These are phyloP conservation scores for Bothrops jararaca DNA, from an alignment of 2,113 vertebrate genomes.

Conservation along the genomic window DNA sequence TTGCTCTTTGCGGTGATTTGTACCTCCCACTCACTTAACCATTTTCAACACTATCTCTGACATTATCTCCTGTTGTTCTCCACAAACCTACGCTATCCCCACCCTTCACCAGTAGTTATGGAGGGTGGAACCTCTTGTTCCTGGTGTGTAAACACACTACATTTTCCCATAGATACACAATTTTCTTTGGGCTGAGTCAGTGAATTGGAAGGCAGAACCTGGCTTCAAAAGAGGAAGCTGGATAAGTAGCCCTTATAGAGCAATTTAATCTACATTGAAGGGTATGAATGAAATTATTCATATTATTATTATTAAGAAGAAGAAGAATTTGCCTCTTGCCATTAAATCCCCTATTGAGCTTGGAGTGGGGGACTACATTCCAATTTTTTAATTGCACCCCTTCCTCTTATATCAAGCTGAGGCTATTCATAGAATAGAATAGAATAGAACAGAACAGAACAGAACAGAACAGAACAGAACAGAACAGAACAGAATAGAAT, in stretches of 20 bases:
- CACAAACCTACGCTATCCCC: neutral
- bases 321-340: neutral
- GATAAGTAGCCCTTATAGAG: neutral
- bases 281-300: neutral
- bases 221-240: neutral
- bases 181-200: neutral
- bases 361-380: too few relatives aligned
- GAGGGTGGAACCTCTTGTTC: neutral
- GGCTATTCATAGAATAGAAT: too few relatives aligned
- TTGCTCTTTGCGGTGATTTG: neutral
- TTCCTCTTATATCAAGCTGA: too few relatives aligned
- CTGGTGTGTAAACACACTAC: neutral
- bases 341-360: neutral
- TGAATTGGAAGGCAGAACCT: neutral
- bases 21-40: neutral
- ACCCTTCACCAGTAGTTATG: neutral
- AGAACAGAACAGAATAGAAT: too few relatives aligned
- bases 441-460: too few relatives aligned
- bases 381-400: too few relatives aligned
- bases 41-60: neutral
- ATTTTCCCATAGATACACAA: neutral
- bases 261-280: neutral
- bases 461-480: too few relatives aligned
- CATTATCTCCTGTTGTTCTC: neutral
- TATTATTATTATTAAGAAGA: neutral